Base-by-base conservation (phyloP, 1,140 invertebrate species). In the Drosophila orosa region DNA sequence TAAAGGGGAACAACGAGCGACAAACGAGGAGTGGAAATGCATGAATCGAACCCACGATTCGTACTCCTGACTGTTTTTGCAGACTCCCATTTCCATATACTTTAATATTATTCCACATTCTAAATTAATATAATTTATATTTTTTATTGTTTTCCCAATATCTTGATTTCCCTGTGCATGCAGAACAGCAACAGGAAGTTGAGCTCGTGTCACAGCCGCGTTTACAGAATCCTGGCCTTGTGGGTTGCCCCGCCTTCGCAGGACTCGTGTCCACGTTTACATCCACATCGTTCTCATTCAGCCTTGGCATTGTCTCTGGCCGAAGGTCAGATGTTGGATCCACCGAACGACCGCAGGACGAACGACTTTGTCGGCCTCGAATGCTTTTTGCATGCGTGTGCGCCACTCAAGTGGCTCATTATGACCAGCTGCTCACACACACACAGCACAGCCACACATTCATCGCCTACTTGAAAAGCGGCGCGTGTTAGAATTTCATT, bases 401-500 rank as follows among this genome's bases (percentile, higher is more conserved):
- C 57, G 27, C 56, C 57, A 45, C 67, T 85, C 68, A 67, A 85
- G 81, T 85, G 78, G 55, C 76, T 75, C 74, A 78, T 86, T 68
- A 74, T 68, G 48, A 62, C 47, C 56, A 63, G 56, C 62, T 48
- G 50, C 58, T 59, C 52, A 12, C 48, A 42, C 33, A 42, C 57
- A 37, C 50, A 50, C 44, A 22, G 40, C 56, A 50, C 24, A 37
- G 17, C 58, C 39, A 67, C 44, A 27, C 35, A 72, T 61, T 37
- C 42, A 48, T 59, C 52, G 71, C 65, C 50, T 69, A 69, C 48
- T 69, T 57, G 31, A 37, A 69, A 24, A 69, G 63, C 35, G 25
- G 67, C 75, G 67, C 79, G 63, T 82, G 83, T 50, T 76, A 83
- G 80, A 86, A 86, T 86, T 86, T 87, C 79, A 86, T 86, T 81